Evolutionary conservation across 2,888 invertebrate genomes (phyloP).

Genomic region (Tenthredo notha): DNA sequence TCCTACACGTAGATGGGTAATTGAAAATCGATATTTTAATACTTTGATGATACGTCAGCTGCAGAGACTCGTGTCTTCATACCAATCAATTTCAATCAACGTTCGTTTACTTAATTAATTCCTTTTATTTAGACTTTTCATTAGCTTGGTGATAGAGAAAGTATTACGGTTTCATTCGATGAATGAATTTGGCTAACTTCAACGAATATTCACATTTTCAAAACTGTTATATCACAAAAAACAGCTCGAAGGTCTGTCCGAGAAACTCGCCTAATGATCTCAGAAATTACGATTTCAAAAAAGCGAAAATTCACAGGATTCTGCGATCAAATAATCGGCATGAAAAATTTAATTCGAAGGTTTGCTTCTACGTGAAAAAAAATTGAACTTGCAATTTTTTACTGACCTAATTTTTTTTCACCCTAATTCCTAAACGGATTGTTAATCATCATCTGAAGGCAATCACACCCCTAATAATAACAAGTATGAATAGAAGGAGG

Average conservation of each 20-base stretch:
- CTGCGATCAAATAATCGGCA: no score
- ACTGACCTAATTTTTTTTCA: no score
- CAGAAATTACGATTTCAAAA: not conserved
- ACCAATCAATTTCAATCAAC: not conserved
- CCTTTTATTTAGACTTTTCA: not conserved
- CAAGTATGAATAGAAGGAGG: no score
- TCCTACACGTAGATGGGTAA: not conserved
- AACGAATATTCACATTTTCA: not conserved
- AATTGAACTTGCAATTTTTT: not conserved
- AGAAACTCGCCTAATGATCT: not conserved
- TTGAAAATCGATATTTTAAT: slow-evolving; percentile 30
- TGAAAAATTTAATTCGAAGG: no score
- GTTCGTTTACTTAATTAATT: slow-evolving; percentile 3
- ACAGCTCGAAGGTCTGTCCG: not conserved
- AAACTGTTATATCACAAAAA: not conserved
- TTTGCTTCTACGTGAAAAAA: not conserved
- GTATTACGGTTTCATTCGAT: not conserved
- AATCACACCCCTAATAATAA: no score
- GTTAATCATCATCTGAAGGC: no score
- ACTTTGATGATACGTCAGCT: not conserved
- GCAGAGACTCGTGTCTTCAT: not conserved
- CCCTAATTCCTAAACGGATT: no score
- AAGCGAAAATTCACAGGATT: no score
- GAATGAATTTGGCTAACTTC: not conserved
- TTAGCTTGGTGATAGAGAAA: not conserved